Conservation (phyloP, 53 echinoderm and acorn worm species). For the Actinopyga echinites region DNA sequence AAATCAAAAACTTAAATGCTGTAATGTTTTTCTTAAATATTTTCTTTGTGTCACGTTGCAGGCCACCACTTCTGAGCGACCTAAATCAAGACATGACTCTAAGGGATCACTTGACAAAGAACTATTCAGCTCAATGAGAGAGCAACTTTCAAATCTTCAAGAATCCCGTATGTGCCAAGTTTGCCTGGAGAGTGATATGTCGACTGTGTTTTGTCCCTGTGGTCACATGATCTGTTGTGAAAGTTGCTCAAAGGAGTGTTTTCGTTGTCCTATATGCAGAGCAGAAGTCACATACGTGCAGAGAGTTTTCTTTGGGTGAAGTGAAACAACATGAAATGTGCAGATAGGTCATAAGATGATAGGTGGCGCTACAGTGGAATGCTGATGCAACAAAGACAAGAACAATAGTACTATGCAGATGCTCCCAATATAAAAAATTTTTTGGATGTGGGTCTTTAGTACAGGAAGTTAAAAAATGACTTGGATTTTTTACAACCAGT, state of each 20-base stretch:
- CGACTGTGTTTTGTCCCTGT: constrained; percentile 94
- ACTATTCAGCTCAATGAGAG: constrained; percentile 68
- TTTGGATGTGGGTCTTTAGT: too few relatives aligned
- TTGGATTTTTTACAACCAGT: too few relatives aligned
- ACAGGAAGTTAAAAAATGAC: too few relatives aligned
- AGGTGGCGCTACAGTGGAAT: too few relatives aligned
- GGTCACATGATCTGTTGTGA: constrained; percentile 99
- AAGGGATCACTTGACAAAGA: constrained; percentile 61
- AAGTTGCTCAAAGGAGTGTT: constrained; percentile 84
- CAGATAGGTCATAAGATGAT: too few relatives aligned
- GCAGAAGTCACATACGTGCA: constrained; percentile 92
- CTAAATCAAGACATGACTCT: constrained; percentile 11
- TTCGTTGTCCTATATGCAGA: constrained; percentile 86
- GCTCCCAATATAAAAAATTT: too few relatives aligned
- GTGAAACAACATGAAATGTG: neutral
- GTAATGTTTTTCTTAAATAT: too few relatives aligned
- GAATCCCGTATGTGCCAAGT: constrained; percentile 89
- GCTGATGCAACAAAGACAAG: too few relatives aligned
- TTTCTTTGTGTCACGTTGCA: neutral
- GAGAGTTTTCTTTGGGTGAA: constrained; percentile 87
- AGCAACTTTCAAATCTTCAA: constrained; percentile 76
- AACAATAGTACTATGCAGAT: too few relatives aligned
- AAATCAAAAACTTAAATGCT: too few relatives aligned
- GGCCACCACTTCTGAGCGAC: constrained; percentile 34
- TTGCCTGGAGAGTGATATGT: constrained; percentile 87